phyloP scores from a whole-genome alignment of 92 coral and sea anemone genomes.

The Parazoanthus atlanticus region DNA sequence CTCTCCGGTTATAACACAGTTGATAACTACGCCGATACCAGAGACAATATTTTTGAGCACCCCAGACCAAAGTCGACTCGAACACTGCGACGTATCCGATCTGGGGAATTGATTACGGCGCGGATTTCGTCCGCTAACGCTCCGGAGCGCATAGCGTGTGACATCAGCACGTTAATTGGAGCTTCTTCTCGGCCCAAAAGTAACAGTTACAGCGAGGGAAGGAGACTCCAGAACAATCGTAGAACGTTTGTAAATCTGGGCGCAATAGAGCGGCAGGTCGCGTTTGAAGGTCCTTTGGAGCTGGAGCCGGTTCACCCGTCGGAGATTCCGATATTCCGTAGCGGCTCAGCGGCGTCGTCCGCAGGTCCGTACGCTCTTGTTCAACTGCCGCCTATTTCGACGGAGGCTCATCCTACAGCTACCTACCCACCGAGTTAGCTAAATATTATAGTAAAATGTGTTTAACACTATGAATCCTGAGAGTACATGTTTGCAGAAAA shows the following conservation, averaged over 20 bases:
- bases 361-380: constrained; percentile 76
- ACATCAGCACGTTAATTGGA: constrained; percentile 49
- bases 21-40: constrained; percentile 55
- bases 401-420: constrained; percentile 52
- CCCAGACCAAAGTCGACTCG: constrained; percentile 71
- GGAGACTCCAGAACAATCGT: constrained; percentile 1
- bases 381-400: constrained; percentile 87
- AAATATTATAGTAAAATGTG: background rate
- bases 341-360: constrained; percentile 63
- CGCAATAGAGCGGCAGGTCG: constrained; percentile 54
- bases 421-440: constrained; percentile 58
- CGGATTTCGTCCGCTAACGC: constrained; percentile 75
- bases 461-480: background rate
- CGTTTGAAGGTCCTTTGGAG: constrained; percentile 70
- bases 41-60: constrained; percentile 30
- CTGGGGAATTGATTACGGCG: constrained; percentile 57
- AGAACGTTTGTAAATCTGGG: constrained; percentile 70
- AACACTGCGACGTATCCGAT: constrained; percentile 49
- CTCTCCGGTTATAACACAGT: constrained; percentile 12
- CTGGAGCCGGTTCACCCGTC: constrained; percentile 77
- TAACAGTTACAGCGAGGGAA: constrained; percentile 15
- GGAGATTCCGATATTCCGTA: constrained; percentile 76
- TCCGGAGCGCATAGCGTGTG: constrained; percentile 64
- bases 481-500: background rate
- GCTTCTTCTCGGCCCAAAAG: constrained; percentile 33